A percentile compares a stretch with the other conserved stretches of the same genome.
Conservation (phyloP, 2,888 invertebrate species). For the Tetragonula carbonaria region DNA sequence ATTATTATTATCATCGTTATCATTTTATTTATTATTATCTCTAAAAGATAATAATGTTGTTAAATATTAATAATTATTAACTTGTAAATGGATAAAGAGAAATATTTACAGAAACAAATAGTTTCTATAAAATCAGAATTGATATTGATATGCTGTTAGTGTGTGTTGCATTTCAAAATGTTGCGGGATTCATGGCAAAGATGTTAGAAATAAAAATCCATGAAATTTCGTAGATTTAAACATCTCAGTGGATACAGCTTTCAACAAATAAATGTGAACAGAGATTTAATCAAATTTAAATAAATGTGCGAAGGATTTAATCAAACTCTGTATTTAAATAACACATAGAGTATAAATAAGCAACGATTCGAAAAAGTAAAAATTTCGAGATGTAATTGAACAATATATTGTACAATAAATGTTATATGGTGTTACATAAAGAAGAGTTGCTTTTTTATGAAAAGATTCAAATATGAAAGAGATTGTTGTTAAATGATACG, state of each 20-base stretch:
- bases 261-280: constrained; percentile 35
- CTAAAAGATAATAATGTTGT: neutral
- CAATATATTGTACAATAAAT: constrained; percentile 45
- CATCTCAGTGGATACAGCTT: constrained; percentile 29
- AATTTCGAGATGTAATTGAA: constrained; percentile 29
- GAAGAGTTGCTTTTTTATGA: constrained; percentile 20
- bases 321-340: constrained; percentile 17
- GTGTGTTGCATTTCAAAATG: neutral
- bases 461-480: constrained; percentile 9
- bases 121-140: constrained; percentile 27
- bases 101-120: neutral
- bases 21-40: too few relatives aligned
- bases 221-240: constrained; percentile 22
- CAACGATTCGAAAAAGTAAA: neutral
- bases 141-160: neutral
- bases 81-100: neutral
- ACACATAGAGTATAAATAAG: constrained; percentile 7
- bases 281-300: neutral
- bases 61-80: neutral
- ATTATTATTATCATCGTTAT: neutral
- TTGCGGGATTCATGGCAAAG: neutral
- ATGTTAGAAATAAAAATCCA: constrained; percentile 12
- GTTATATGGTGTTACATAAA: constrained; percentile 36
- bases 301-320: neutral
- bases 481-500: constrained; percentile 22